Percentiles rank a stretch among this genome's conserved stretches.
These are phyloP conservation scores for Dreissena rostriformis DNA, from an alignment of 1,140 invertebrate genomes.

Conservation along the genomic window DNA sequence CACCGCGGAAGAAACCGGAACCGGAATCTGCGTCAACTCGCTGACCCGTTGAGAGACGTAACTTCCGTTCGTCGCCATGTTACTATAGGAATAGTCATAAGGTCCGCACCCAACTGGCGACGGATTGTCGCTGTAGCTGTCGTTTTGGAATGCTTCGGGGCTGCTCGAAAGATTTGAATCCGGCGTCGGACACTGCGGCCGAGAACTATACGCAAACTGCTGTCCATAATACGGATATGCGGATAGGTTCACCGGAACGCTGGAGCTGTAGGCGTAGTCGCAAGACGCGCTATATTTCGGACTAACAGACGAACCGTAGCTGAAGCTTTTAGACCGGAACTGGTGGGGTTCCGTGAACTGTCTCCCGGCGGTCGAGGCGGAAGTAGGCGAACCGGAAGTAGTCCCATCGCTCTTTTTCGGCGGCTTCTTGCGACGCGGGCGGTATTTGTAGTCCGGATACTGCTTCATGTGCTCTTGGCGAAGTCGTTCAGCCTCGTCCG, in stretches of 20 bases:
- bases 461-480: constrained; percentile 99
- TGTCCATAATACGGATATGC: neutral
- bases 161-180: constrained; percentile 35
- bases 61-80: no score
- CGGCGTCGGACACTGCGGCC: neutral
- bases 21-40: no score
- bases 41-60: no score
- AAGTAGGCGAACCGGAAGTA: neutral
- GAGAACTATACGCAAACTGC: neutral
- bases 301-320: neutral
- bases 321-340: constrained; percentile 32
- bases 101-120: no score
- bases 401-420: constrained; percentile 59
- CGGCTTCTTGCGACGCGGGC: constrained; percentile 83
- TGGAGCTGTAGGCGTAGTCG: constrained; percentile 7
- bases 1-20: no score
- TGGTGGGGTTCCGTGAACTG: neutral
- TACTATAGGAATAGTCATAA: no score
- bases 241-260: constrained; percentile 5
- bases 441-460: constrained; percentile 99
- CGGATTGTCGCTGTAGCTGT: neutral
- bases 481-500: constrained; percentile 98
- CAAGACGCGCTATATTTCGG: neutral
- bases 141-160: constrained; percentile 9
- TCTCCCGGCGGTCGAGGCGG: neutral